Percentiles rank a stretch among this genome's conserved stretches.
These are phyloP conservation scores for Caenorhabditis doughertyi DNA, from an alignment of 2,888 invertebrate genomes.

Conservation along the genomic window DNA sequence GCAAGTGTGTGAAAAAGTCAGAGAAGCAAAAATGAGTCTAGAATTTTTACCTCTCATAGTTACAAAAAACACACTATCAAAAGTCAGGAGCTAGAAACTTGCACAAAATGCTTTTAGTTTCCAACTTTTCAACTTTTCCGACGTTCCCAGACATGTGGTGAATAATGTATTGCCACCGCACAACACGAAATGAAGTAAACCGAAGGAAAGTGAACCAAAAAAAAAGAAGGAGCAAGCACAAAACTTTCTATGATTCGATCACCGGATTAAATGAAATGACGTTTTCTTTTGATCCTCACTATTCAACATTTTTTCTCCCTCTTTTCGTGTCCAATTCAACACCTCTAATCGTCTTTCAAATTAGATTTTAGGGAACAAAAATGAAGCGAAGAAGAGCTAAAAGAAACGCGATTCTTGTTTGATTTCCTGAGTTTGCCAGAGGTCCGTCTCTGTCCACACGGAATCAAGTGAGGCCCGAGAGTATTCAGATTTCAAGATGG, in stretches of 20 bases:
- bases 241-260: constrained; percentile 34
- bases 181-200: background rate
- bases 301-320: background rate
- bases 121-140: background rate
- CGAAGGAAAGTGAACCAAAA: constrained; percentile 8
- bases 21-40: too few species aligned
- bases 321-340: constrained; percentile 24
- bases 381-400: constrained; percentile 5
- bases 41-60: too few species aligned
- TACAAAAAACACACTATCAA: too few species aligned
- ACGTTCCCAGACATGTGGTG: constrained; percentile 30
- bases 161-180: constrained; percentile 15
- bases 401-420: constrained; percentile 52
- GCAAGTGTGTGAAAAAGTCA: too few species aligned
- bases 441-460: constrained; percentile 24
- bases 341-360: constrained; percentile 23
- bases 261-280: constrained; percentile 49
- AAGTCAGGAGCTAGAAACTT: background rate
- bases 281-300: constrained; percentile 14
- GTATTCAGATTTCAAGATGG: constrained; percentile 59
- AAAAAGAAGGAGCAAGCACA: background rate
- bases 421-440: constrained; percentile 51
- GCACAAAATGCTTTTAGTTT: background rate
- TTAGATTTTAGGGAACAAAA: constrained; percentile 29
- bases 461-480: constrained; percentile 47